Conservation (phyloP, 2,888 invertebrate species). For the Amiota mariae region DNA sequence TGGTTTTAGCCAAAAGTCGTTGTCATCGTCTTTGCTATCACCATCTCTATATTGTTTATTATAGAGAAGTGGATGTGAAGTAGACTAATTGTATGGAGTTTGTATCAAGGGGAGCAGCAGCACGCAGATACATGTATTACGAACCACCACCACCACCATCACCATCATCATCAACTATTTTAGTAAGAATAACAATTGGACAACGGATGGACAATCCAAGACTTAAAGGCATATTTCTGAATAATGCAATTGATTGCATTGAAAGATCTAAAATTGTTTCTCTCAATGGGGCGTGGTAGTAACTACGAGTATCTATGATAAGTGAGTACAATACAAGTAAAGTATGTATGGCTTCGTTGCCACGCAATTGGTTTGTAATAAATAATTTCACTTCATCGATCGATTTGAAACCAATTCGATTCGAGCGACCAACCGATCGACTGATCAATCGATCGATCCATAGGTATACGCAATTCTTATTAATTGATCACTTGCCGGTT, state of each 20-base stretch:
- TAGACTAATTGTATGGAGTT: slow-evolving; percentile 12
- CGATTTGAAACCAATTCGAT: not conserved
- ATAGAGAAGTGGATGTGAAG: not conserved
- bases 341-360: too few species aligned
- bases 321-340: too few species aligned
- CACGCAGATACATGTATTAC: not conserved
- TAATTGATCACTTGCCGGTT: slow-evolving; percentile 20
- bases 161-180: not conserved
- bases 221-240: too few species aligned
- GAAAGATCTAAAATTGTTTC: not conserved
- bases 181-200: not conserved
- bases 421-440: not conserved
- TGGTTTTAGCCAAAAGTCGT: too few species aligned
- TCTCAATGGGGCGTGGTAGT: not conserved
- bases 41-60: too few species aligned
- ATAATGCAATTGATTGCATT: not conserved
- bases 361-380: not conserved
- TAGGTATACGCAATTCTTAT: too few species aligned
- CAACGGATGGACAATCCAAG: not conserved
- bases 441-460: not conserved
- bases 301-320: not conserved
- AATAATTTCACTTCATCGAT: slow-evolving; percentile 7
- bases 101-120: not conserved
- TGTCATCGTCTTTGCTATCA: too few species aligned
- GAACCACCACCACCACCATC: not conserved